Conservation (phyloP, 2,888 invertebrate genomes). For the Acanthosepion lycidas region DNA sequence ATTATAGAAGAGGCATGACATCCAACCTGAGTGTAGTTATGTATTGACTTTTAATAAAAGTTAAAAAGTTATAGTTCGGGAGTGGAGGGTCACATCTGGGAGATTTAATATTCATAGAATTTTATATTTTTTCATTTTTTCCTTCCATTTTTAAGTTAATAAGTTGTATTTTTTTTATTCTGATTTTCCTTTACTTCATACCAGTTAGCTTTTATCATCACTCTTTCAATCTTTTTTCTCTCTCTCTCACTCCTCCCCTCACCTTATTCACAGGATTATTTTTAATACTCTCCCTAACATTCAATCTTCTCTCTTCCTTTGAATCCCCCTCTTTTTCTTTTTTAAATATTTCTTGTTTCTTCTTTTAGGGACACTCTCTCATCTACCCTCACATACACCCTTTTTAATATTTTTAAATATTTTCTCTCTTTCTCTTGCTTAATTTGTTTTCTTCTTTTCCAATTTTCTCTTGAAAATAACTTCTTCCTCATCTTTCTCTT, state of each 20-base stretch:
- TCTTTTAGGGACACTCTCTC: too few relatives aligned
- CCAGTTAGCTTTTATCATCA: background rate
- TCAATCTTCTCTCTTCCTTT: background rate
- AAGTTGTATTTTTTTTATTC: too few relatives aligned
- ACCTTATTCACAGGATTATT: background rate
- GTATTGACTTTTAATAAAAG: too few relatives aligned
- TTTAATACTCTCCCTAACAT: background rate
- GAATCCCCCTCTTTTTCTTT: background rate
- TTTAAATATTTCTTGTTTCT: too few relatives aligned
- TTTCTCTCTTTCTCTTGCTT: background rate
- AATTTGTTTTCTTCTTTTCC: background rate
- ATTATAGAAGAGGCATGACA: too few relatives aligned
- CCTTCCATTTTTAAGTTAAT: background rate
- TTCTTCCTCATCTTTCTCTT: constrained; percentile 39
- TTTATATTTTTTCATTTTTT: background rate
- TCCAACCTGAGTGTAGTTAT: too few relatives aligned
- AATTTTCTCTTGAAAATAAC: constrained; percentile 54
- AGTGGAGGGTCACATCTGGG: too few relatives aligned
- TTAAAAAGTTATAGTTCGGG: too few relatives aligned
- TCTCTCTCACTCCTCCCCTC: constrained; percentile 45
- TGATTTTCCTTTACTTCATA: too few relatives aligned
- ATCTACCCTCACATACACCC: too few relatives aligned
- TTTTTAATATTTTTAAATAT: background rate
- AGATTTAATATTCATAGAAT: too few relatives aligned
- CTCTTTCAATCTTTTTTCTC: background rate